A percentile compares a stretch with the other conserved stretches of the same genome.
Conservation (phyloP, 2,113 vertebrate species). For the Delphinus delphis region DNA sequence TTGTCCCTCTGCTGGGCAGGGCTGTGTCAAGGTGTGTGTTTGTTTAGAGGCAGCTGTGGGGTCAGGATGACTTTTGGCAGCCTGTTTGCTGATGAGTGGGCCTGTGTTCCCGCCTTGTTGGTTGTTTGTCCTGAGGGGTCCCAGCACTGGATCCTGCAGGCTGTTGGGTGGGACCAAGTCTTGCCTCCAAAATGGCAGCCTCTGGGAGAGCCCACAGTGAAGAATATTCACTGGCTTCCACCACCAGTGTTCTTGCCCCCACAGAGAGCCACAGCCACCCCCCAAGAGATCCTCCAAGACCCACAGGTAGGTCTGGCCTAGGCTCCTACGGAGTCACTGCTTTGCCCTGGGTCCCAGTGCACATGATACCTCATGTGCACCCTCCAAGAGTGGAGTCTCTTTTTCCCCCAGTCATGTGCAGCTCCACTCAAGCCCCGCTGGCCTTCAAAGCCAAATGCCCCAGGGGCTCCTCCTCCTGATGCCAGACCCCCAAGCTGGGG, state of each 20-base stretch:
- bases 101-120: not conserved
- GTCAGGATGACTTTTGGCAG: not conserved
- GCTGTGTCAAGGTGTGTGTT: not conserved
- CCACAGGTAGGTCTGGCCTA: rapidly evolving
- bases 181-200: not conserved
- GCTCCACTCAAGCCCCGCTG: not conserved
- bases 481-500: not conserved
- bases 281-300: not conserved
- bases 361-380: rapidly evolving
- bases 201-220: not conserved
- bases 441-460: not conserved
- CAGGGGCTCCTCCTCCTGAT: not conserved
- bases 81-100: not conserved
- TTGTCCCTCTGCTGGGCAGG: not conserved
- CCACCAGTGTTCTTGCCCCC: not conserved
- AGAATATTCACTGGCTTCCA: not conserved
- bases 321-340: not conserved
- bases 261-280: not conserved
- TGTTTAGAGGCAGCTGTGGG: not conserved
- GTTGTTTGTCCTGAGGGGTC: not conserved
- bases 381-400: not conserved
- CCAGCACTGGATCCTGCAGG: not conserved
- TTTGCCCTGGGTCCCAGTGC: not conserved
- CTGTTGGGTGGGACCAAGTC: not conserved
- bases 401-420: not conserved